These are phyloP conservation scores for Lobophora halterata DNA, from an alignment of 2,888 invertebrate genomes.

Conservation along the genomic window DNA sequence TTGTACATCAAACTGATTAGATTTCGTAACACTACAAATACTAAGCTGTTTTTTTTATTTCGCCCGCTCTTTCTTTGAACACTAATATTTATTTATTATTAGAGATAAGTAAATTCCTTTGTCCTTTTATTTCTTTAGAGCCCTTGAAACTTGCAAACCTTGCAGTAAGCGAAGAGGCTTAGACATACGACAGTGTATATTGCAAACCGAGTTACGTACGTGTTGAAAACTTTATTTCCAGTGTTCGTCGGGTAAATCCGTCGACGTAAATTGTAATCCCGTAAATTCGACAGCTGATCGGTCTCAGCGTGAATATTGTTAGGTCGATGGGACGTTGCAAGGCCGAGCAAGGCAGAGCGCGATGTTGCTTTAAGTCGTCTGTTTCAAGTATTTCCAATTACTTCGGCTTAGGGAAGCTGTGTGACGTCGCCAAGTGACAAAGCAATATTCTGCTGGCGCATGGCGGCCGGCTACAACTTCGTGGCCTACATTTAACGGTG, in stretches of 20 bases:
- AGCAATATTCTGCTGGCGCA: conserved; percentile 78
- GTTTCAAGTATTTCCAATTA: conserved; percentile 81
- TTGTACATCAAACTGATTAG: too few relatives aligned
- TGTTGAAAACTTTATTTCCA: too few relatives aligned
- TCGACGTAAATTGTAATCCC: conserved; percentile 21
- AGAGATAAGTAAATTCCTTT: too few relatives aligned
- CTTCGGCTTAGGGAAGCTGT: conserved; percentile 74
- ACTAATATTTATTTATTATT: too few relatives aligned
- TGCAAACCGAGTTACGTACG: too few relatives aligned
- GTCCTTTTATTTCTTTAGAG: too few relatives aligned
- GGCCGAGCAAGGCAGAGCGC: conserved; percentile 31
- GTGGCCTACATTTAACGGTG: conserved; percentile 76
- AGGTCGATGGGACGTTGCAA: conserved; percentile 18
- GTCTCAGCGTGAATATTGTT: conserved; percentile 29
- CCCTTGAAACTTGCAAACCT: too few relatives aligned
- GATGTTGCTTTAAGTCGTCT: conserved; percentile 65
- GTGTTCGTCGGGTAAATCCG: conserved; percentile 18
- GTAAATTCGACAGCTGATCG: conserved; percentile 26
- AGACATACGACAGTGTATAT: too few relatives aligned
- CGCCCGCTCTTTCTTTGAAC: too few relatives aligned
- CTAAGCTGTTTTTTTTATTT: too few relatives aligned
- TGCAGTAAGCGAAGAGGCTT: too few relatives aligned
- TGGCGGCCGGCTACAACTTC: conserved; percentile 63
- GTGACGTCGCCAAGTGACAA: conserved; percentile 78
- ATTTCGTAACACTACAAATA: too few relatives aligned